Evolutionary conservation across 2,888 invertebrate species (phyloP), one percentile per base, ranked within the genome.

Genomic region (Taphrorychus bicolor): DNA sequence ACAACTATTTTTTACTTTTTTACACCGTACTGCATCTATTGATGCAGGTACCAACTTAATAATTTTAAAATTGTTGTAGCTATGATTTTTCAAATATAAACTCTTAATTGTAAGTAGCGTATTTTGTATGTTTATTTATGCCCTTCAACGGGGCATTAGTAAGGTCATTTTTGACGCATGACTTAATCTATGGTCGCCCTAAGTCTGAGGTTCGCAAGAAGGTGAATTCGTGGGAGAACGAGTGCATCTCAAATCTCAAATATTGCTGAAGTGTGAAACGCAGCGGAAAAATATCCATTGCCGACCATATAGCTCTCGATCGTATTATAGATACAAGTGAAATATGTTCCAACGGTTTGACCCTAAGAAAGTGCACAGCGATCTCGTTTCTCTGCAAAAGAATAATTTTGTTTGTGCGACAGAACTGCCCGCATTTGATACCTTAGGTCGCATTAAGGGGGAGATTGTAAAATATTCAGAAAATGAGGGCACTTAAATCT

Each of bases 191-290:
- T n/a, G n/a, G n/a, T n/a, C n/a, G n/a, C 48, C n/a, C 17, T 48
- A 18, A 51, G 11, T 19, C 19, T 53, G 19, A 52, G 45, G 69
- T 63, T 71, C 74, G 72, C 66, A 74, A 45, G 3, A 32, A 11
- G 76, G 73, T 75, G 71, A 72, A 71, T 58, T 74, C 73, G 74
- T 74, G 74, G 74, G 73, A 76, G 73, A 72, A 72, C 71, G 18
- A 72, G 70, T 16, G 45, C 61, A 70, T 71, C 70, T 17, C 16
- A 5, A 17, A 45, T 70, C 71, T 73, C 71, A 61, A 72, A 70
- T 73, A 71, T 70, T 75, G 74, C 70, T 73, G 74, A 74, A 75
- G 74, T 76, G 76, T 74, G 74, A 76, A 76, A 73, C 72, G 70
- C 64, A 49, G 54, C 42, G 70, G 59, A 72, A 74, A 73, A 74